Evolutionary conservation across 1,140 invertebrate genomes (phyloP).

Genomic region (Scaptomyza montana): DNA sequence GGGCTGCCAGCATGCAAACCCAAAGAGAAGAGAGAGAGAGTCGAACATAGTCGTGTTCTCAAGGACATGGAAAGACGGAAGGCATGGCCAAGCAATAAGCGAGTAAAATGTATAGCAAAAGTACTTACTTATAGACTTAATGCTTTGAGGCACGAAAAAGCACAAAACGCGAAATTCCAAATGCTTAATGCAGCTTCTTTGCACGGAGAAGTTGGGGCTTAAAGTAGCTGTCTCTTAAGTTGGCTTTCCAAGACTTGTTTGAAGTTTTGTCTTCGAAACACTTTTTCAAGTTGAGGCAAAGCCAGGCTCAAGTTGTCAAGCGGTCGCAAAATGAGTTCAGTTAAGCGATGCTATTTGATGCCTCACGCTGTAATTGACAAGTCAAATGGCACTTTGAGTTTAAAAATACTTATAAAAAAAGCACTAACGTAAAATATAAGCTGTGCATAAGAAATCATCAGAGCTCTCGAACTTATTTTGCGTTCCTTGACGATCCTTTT

Average conservation of each 20-base stretch:
- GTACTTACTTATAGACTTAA: constrained; percentile 7
- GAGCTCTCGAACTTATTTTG: no score
- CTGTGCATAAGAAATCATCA: no score
- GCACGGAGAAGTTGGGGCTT: constrained; percentile 6
- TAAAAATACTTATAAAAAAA: not conserved
- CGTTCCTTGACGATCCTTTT: no score
- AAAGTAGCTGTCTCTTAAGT: constrained; percentile 6
- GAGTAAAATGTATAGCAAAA: not conserved
- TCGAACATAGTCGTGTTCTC: constrained; percentile 35
- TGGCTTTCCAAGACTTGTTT: not conserved
- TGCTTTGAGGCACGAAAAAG: constrained; percentile 20
- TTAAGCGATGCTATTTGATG: constrained; percentile 9
- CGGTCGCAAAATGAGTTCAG: not conserved
- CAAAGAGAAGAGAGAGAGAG: not conserved
- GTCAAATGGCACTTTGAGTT: constrained; percentile 56
- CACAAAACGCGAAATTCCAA: not conserved
- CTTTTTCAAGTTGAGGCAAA: not conserved
- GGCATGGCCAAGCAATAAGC: constrained; percentile 8
- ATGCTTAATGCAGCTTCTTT: constrained; percentile 26
- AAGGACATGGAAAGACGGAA: constrained; percentile 37
- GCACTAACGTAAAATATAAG: no score
- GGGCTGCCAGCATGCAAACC: constrained; percentile 70
- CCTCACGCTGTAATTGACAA: constrained; percentile 45
- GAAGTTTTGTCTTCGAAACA: not conserved
- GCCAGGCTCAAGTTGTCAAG: not conserved